Conservation (phyloP, 2,888 invertebrate genomes). For the Biston stratarius region DNA sequence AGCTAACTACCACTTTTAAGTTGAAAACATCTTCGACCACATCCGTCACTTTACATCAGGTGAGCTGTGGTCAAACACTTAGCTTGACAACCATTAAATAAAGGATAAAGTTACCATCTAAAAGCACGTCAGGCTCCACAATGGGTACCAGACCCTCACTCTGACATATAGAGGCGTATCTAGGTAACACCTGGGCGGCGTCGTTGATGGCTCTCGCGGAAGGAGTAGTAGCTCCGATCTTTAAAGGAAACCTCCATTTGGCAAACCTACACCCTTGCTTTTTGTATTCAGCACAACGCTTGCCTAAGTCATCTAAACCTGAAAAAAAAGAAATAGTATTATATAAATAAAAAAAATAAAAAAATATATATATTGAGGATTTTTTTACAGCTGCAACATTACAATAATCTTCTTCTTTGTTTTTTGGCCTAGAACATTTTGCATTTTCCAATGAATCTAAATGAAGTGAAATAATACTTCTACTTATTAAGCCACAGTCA, state of each 20-base stretch:
- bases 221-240: conserved; percentile 94
- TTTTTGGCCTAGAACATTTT: no score
- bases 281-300: conserved; percentile 97
- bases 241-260: conserved; percentile 98
- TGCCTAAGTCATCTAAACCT: conserved; percentile 95
- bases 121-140: conserved; percentile 98
- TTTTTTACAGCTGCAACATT: no score
- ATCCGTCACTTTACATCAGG: no score
- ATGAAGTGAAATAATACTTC: no score
- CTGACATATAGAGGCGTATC: conserved; percentile 97
- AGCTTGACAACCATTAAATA: neutral
- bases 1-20: no score
- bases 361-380: no score
- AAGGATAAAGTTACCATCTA: conserved; percentile 89
- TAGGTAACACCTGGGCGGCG: conserved; percentile 97
- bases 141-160: conserved; percentile 98
- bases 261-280: conserved; percentile 98
- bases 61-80: no score
- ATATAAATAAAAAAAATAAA: no score
- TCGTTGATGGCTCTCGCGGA: conserved; percentile 94
- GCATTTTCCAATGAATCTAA: no score
- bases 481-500: no score
- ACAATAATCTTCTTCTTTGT: no score
- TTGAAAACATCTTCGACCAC: no score
- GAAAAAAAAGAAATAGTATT: conserved; percentile 16